These are phyloP conservation scores for Acanthopleura granulata DNA, from an alignment of 2,888 invertebrate genomes.

Conservation along the genomic window DNA sequence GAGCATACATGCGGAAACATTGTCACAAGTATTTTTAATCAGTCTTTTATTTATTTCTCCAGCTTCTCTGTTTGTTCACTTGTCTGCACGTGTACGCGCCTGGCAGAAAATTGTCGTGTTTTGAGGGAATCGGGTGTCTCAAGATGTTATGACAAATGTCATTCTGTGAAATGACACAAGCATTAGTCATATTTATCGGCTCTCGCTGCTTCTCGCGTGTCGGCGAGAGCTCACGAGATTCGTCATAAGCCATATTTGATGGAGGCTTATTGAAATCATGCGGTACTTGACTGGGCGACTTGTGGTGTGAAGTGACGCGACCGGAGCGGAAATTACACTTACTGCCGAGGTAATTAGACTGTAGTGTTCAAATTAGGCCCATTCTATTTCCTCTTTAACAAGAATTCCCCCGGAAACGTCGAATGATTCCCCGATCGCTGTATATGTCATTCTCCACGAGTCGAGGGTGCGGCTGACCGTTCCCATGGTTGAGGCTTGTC, in stretches of 20 bases:
- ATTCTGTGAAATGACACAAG: conserved; percentile 6
- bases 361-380: not conserved
- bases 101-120: too few species aligned
- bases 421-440: not conserved
- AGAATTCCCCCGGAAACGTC: not conserved
- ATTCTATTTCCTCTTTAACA: not conserved
- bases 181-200: conserved; percentile 11
- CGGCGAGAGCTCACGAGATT: not conserved
- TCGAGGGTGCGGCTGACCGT: not conserved
- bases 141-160: not conserved
- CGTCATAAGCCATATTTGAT: conserved; percentile 6
- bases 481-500: too few species aligned
- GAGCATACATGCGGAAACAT: too few species aligned
- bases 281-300: not conserved
- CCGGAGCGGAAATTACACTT: not conserved
- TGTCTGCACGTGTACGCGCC: too few species aligned
- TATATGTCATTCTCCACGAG: not conserved
- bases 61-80: too few species aligned
- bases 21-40: too few species aligned
- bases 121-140: too few species aligned
- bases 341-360: not conserved
- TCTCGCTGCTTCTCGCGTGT: not conserved
- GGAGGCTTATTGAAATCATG: conserved; percentile 9
- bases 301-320: not conserved
- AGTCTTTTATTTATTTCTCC: too few species aligned